phyloP scores from a whole-genome alignment of 1,140 invertebrate genomes.

The Apis cerana region DNA sequence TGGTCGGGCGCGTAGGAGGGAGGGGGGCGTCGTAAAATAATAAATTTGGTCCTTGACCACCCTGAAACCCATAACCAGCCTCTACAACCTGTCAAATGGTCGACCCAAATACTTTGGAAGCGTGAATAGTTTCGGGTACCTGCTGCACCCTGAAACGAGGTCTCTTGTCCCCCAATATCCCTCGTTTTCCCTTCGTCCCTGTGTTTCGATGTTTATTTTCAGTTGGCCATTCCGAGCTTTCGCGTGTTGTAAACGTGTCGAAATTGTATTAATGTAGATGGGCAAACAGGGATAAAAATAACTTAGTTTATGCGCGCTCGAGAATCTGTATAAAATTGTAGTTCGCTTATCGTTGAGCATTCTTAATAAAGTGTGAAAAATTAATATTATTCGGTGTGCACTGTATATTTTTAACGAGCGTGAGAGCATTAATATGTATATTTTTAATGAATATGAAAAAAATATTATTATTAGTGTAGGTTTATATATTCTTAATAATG shows the following conservation, averaged over 20 bases:
- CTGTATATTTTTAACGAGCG: no score
- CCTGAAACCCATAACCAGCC: constrained; percentile 41
- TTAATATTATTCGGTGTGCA: no score
- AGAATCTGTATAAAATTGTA: no score
- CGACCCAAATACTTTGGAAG: constrained; percentile 39
- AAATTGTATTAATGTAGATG: no score
- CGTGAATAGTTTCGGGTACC: constrained; percentile 37
- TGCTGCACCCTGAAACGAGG: constrained; percentile 7
- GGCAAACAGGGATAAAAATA: no score
- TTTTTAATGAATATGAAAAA: no score
- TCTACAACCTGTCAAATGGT: constrained; percentile 40
- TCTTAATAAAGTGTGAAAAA: no score
- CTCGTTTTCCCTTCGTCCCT: neutral
- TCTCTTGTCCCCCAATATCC: neutral
- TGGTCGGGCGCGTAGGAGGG: neutral
- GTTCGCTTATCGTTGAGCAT: no score
- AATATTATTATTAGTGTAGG: no score
- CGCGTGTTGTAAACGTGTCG: neutral
- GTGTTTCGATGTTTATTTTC: neutral
- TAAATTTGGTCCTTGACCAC: constrained; percentile 48
- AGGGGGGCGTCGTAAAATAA: constrained; percentile 39
- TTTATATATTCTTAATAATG: no score
- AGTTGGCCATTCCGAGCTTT: neutral
- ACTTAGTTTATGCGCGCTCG: no score
- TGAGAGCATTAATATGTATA: no score